phyloP scores from a whole-genome alignment of 2,888 invertebrate species.

The Cheilosia urbana region DNA sequence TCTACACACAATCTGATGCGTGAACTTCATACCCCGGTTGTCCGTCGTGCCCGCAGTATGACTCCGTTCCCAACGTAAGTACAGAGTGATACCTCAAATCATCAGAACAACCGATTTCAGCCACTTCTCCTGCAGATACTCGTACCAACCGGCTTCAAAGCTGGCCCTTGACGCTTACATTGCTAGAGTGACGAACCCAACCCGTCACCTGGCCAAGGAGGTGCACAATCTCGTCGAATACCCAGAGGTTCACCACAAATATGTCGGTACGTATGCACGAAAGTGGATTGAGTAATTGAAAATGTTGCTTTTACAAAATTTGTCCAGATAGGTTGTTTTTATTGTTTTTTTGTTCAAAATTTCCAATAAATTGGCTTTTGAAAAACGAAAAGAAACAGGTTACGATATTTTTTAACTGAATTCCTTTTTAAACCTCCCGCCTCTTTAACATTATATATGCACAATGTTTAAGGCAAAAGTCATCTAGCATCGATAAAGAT shows the following conservation, averaged over 20 bases:
- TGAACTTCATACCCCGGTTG: constrained; percentile 90
- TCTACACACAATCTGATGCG: constrained; percentile 90
- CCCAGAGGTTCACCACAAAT: constrained; percentile 88
- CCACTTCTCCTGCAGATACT: constrained; percentile 75
- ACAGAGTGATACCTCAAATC: not conserved
- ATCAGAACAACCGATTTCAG: not conserved
- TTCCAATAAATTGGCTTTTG: constrained; percentile 29
- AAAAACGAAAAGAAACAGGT: constrained; percentile 18
- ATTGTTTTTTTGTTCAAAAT: constrained; percentile 40
- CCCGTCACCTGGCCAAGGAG: constrained; percentile 86
- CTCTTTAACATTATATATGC: constrained; percentile 32
- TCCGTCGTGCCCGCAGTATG: constrained; percentile 88
- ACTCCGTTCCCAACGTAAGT: constrained; percentile 83
- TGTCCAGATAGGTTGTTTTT: not conserved
- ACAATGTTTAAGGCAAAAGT: constrained; percentile 87
- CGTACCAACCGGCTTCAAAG: constrained; percentile 83
- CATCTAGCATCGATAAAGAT: constrained; percentile 93
- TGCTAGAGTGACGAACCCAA: constrained; percentile 87
- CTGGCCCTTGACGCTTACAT: constrained; percentile 88
- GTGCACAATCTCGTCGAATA: constrained; percentile 88
- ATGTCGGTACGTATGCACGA: constrained; percentile 86
- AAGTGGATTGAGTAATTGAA: constrained; percentile 27
- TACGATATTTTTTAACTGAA: constrained; percentile 39
- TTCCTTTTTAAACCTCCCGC: constrained; percentile 60
- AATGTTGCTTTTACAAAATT: constrained; percentile 41